These are phyloP conservation scores for Rhea americana DNA, from an alignment of 2,113 vertebrate genomes.

Conservation along the genomic window DNA sequence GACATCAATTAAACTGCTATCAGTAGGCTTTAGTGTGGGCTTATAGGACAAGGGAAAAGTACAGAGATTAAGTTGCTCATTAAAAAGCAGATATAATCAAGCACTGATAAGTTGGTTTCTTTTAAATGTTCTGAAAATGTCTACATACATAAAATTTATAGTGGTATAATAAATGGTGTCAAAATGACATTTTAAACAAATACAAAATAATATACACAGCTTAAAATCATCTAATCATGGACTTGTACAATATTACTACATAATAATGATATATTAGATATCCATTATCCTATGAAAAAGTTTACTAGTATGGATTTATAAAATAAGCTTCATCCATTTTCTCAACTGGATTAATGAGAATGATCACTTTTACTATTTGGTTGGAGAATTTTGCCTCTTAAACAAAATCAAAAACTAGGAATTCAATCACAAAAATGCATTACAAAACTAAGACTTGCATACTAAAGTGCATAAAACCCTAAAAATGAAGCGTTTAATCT, in stretches of 20 bases:
- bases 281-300: not conserved
- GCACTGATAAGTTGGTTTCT: not conserved
- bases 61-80: not conserved
- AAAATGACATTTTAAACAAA: not conserved
- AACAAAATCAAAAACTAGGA: constrained; percentile 12
- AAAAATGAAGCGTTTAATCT: not conserved
- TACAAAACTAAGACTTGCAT: not conserved
- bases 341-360: not conserved
- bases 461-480: not conserved
- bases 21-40: not conserved
- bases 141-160: not conserved
- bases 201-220: not conserved
- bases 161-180: not conserved
- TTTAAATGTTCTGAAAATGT: not conserved
- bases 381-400: not conserved
- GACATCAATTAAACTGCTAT: not conserved
- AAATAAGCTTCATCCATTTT: constrained; percentile 21
- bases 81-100: not conserved
- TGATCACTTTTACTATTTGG: not conserved
- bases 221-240: not conserved
- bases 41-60: not conserved
- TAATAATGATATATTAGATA: not conserved
- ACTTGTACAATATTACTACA: not conserved
- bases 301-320: not conserved
- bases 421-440: not conserved